Conservation (phyloP, 1,140 invertebrate genomes). For the Aphelinus certus region DNA sequence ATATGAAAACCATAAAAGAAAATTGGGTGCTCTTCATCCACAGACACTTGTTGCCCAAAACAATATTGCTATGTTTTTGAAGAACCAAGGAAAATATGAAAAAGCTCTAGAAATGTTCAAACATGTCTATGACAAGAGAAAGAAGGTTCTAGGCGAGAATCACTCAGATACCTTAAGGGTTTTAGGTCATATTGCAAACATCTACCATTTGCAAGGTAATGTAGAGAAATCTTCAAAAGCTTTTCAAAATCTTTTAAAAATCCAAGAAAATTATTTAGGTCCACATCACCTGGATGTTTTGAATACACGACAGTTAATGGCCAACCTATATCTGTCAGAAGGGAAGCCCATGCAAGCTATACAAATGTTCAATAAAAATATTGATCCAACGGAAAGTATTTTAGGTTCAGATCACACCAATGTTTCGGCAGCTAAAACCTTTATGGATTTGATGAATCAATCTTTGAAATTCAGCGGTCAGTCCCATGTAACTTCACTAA, state of each 20-base stretch:
- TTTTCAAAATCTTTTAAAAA: not conserved
- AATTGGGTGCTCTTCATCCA: not conserved
- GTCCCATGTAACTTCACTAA: too few relatives aligned
- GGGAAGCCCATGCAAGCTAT: slow-evolving; percentile 28
- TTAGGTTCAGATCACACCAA: too few relatives aligned
- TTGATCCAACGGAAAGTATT: not conserved
- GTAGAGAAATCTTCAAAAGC: not conserved
- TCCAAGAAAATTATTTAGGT: not conserved
- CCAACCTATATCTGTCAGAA: slow-evolving; percentile 11
- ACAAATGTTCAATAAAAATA: slow-evolving; percentile 15
- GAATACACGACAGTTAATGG: slow-evolving; percentile 40
- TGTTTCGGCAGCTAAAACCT: too few relatives aligned
- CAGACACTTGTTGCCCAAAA: not conserved
- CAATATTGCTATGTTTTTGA: slow-evolving; percentile 1
- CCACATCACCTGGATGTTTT: slow-evolving; percentile 3
- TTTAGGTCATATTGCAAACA: slow-evolving; percentile 39
- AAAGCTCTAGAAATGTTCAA: slow-evolving; percentile 47
- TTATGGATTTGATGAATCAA: too few relatives aligned
- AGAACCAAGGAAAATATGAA: slow-evolving; percentile 41
- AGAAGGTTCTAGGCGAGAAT: slow-evolving; percentile 41
- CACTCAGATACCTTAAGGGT: slow-evolving; percentile 35
- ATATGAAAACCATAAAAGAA: not conserved
- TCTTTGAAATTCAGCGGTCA: slow-evolving; percentile 20
- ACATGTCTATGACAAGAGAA: slow-evolving; percentile 43
- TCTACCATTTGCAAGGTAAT: not conserved